Conservation (phyloP, 2,888 invertebrate genomes). For the Caenorhabditis sp. region DNA sequence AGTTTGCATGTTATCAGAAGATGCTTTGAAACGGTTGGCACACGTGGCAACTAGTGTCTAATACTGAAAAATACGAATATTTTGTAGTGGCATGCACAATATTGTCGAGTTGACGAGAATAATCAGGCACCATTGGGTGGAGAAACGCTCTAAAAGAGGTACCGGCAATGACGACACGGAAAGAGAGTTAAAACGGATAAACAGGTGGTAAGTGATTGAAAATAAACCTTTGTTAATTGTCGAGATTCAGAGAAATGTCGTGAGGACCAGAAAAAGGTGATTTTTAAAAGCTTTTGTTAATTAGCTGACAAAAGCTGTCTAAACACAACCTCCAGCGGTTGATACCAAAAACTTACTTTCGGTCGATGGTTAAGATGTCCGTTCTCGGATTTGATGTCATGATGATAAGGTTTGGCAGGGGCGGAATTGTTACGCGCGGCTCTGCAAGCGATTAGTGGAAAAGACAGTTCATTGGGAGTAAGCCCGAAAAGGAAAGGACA, state of each 20-base stretch:
- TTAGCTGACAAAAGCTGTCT: constrained; percentile 37
- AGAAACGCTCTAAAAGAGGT: constrained; percentile 20
- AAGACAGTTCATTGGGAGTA: no score
- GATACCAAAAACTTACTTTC: constrained; percentile 41
- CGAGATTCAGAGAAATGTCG: constrained; percentile 47
- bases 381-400: constrained; percentile 14
- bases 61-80: constrained; percentile 5
- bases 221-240: constrained; percentile 45
- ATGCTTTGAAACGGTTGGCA: neutral
- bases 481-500: neutral
- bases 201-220: constrained; percentile 21
- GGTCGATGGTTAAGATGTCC: constrained; percentile 52
- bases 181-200: constrained; percentile 20
- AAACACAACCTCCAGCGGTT: neutral
- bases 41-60: constrained; percentile 20
- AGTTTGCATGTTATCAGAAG: neutral
- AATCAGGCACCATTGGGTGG: constrained; percentile 8
- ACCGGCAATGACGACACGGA: constrained; percentile 31
- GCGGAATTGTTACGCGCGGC: constrained; percentile 45
- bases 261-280: constrained; percentile 47
- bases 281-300: constrained; percentile 3
- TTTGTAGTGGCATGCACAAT: constrained; percentile 21
- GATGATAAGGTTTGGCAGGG: constrained; percentile 27
- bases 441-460: constrained; percentile 57
- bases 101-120: no score